Evolutionary conservation across 2,888 invertebrate species (phyloP), one percentile per base, ranked within the genome.

Genomic region (Conchocele bisecta): DNA sequence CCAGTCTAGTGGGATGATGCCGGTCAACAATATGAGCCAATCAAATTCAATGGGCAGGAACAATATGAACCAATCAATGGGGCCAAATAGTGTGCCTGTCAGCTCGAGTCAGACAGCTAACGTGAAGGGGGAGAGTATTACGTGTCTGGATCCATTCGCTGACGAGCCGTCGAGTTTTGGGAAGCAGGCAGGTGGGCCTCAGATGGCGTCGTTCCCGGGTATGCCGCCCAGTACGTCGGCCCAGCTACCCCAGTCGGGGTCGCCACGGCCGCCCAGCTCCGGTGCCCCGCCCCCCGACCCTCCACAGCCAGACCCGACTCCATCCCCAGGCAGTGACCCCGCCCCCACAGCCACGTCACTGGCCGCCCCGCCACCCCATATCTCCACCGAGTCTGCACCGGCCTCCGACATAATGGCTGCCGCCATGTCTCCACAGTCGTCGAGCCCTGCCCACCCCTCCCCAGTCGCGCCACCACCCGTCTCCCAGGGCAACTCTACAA

Each of bases 61-160:
- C 67, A 79, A 71, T 59, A 85, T 82, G 79, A 79, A 79, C 53
- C 51, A 51, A n/a, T 51, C 51, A 29, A 51, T 42, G 37, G 31
- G 58, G 56, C 39, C 48, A n/a, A 46, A 24, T 15, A 42, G 53
- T 24, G 41, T 58, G 46, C 26, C 64, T 39, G 50, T 37, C 20
- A 53, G 41, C 51, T 53, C 44, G 50, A 63, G 46, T 28, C 59
- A 44, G n/a, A 51, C 56, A 33, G 39, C 39, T 31, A 35, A 64
- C 39, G 65, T 57, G 24, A 72, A 72, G 39, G 70, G 64, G 48
- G 89, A 90, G 75, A 89, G 89, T 80, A 86, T 91, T 50, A 90
- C 88, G 73, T 88, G 89, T 56, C 87, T 88, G 67, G 90, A 91
- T 81, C 91, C 91, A 31, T 91, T 91, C 83, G 86, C 89, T 51